phyloP scores from a whole-genome alignment of 2,797 vertebrate genomes.

The Crossoptilon crossoptilon region DNA sequence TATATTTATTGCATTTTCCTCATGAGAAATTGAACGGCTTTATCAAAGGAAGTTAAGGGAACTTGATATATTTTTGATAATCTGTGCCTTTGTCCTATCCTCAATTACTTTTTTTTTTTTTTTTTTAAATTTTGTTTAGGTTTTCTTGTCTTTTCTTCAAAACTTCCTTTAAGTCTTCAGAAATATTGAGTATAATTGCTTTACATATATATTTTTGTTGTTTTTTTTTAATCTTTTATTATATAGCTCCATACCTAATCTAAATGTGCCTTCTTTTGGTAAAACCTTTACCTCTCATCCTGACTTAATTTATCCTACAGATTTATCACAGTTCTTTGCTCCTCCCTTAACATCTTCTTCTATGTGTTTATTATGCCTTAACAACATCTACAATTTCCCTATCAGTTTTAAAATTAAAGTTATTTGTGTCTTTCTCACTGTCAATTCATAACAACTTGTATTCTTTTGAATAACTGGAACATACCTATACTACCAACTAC shows the following conservation, averaged over 20 bases:
- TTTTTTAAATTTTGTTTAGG: background rate
- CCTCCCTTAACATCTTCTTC: background rate
- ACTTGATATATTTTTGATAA: background rate
- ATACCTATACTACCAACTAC: background rate
- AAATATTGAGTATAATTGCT: background rate
- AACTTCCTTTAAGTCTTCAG: background rate
- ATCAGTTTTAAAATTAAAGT: background rate
- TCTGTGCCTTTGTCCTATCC: background rate
- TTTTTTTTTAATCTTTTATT: background rate
- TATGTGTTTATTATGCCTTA: background rate
- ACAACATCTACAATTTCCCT: background rate
- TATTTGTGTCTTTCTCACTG: background rate
- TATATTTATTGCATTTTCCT: background rate
- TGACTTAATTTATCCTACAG: background rate
- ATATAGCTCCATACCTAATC: background rate
- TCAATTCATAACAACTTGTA: background rate
- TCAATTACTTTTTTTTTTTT: background rate
- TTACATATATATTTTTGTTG: accelerated
- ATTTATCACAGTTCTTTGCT: background rate
- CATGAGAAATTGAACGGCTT: background rate
- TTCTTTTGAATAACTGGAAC: background rate
- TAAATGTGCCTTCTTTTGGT: too few species aligned
- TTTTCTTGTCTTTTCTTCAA: background rate
- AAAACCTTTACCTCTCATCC: background rate
- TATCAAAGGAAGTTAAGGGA: background rate